These are phyloP conservation scores for Xenotilapia longispinis DNA, from an alignment of 2,113 vertebrate species.

Conservation along the genomic window DNA sequence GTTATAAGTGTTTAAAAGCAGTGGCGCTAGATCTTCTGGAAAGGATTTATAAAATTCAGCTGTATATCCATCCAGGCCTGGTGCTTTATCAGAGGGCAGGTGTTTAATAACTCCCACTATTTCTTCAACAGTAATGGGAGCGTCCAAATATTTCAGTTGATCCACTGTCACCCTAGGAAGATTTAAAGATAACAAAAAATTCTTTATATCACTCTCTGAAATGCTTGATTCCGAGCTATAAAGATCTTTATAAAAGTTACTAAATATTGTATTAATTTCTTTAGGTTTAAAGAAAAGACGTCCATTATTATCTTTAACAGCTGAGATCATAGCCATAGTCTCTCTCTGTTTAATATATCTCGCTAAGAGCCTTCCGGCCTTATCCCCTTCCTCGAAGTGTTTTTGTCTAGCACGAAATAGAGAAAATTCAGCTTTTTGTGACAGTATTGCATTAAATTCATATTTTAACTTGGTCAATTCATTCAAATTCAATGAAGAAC, in stretches of 20 bases:
- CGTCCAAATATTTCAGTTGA: rapidly evolving
- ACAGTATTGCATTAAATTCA: not conserved
- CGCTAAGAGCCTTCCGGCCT: rapidly evolving
- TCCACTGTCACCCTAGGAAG: too few relatives aligned
- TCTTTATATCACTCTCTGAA: not conserved
- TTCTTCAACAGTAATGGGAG: too few relatives aligned
- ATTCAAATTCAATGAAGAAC: rapidly evolving
- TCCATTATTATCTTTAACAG: not conserved
- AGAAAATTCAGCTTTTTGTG: rapidly evolving
- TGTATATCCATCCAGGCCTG: too few relatives aligned
- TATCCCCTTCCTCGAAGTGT: rapidly evolving
- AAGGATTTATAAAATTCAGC: too few relatives aligned
- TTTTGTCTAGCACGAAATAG: rapidly evolving
- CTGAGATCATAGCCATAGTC: rapidly evolving
- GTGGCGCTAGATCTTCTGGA: too few relatives aligned
- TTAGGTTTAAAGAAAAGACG: not conserved
- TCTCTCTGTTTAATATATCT: not conserved
- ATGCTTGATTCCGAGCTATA: rapidly evolving
- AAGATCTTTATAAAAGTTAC: not conserved
- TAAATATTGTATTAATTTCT: rapidly evolving
- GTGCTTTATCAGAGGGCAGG: too few relatives aligned
- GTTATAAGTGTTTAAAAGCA: too few relatives aligned
- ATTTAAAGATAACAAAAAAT: not conserved
- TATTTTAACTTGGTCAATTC: not conserved
- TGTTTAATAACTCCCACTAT: too few relatives aligned